Evolutionary conservation across 2,797 vertebrate species (phyloP), one percentile per base, ranked within the genome.

Genomic region (Fratercula arctica): DNA sequence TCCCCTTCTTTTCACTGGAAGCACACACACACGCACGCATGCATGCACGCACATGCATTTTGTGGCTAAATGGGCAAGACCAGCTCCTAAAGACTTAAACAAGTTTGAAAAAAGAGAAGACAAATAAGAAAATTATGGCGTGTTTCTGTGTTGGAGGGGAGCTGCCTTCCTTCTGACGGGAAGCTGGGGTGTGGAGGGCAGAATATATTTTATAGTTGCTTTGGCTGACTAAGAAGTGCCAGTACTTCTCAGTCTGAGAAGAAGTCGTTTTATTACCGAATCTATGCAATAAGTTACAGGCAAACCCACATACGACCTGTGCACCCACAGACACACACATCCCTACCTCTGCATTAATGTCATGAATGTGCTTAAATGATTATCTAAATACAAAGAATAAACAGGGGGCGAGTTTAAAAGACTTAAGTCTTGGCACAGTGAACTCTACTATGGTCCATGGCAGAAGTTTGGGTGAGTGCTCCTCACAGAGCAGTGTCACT

Each of bases 1-100:
- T 97, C 87, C 82, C 82, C 95, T 93, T 98, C 98, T 98, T 98
- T 98, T 98, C 98, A 98, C 96, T 97, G 97, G 97, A 87, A 97
- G 96, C 96, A 90, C 89, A 95, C 95, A 90, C 66, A 90, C 89
- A 95, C 95, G 89, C 66, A 78, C 83, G 10, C 96, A 91, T 69
- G 85, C 94, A 93, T 9, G 91, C 93, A 97, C 96, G 80, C 94
- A 95, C 87, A 92, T 8, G 63, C 97, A 97, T 97, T 98, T 93
- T 97, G 84, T 96, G 95, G 92, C 96, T 97, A 97, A 97, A 98
- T 95, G 95, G 95, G 87, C 96, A 97, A 90, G 92, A 94, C 89
- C 4, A 16, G 93, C 96, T 97, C 94, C 96, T 95, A 92, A 95
- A 95, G 97, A 97, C 97, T 97, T 97, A 97, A 97, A 98, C 97